Evolutionary conservation across 2,797 vertebrate genomes (phyloP).

Genomic region (Trachurus trachurus): DNA sequence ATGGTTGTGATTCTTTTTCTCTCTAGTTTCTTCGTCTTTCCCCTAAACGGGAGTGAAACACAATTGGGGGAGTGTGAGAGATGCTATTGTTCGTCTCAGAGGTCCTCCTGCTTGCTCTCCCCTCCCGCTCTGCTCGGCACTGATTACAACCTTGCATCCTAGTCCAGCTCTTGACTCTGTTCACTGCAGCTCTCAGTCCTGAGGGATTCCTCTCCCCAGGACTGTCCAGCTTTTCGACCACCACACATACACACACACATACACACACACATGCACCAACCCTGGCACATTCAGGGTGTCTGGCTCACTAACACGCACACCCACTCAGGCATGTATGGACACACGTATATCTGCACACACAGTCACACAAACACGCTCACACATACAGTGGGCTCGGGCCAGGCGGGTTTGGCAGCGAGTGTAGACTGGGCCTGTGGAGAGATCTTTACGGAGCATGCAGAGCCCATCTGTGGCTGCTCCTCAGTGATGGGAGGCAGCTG

Average conservation of each 20-base stretch:
- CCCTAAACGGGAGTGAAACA: constrained; percentile 64
- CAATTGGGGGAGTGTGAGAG: constrained; percentile 61
- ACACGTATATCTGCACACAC: constrained; percentile 66
- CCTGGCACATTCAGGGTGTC: constrained; percentile 50
- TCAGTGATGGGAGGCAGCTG: constrained; percentile 86
- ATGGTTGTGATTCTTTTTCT: constrained; percentile 59
- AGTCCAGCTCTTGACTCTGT: constrained; percentile 69
- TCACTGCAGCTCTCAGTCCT: constrained; percentile 57
- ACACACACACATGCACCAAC: constrained; percentile 36
- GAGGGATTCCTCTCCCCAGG: constrained; percentile 55
- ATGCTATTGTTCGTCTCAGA: constrained; percentile 67
- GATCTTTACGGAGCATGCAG: constrained; percentile 87
- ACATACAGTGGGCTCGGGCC: constrained; percentile 71
- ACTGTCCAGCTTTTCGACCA: constrained; percentile 35
- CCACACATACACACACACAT: constrained; percentile 24
- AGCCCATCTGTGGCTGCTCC: constrained; percentile 86
- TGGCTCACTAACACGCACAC: constrained; percentile 61
- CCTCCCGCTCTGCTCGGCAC: constrained; percentile 61
- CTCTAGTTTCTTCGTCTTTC: constrained; percentile 46
- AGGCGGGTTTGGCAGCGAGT: constrained; percentile 80
- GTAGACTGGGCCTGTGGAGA: constrained; percentile 83
- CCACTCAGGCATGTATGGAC: constrained; percentile 62
- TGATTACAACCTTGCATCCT: constrained; percentile 75
- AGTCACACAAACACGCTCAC: constrained; percentile 57
- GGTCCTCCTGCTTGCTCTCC: constrained; percentile 62